Evolutionary conservation across 2,797 vertebrate species (phyloP), one percentile per base, ranked within the genome.

Genomic region (Notolabrus celidotus): DNA sequence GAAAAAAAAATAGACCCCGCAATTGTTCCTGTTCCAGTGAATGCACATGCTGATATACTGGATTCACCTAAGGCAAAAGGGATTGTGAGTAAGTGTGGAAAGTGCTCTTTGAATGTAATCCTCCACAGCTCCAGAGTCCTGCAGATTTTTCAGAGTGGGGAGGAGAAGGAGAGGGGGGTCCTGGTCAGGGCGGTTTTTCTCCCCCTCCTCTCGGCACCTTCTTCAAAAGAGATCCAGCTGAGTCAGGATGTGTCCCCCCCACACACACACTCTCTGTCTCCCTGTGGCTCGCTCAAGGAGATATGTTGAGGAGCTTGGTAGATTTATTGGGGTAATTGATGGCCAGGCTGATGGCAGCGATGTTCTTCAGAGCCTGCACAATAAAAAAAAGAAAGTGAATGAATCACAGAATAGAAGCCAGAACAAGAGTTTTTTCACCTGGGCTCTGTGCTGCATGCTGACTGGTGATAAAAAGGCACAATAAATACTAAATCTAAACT

Each of bases 311-410:
- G 71, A 96, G 93, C 89, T 91, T 93, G 62, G 98, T 99, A 22
- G 96, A 97, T 95, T 97, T 99, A 95, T 98, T 99, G 33, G 97
- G 95, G 80, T 99, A 98, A 94, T 96, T 96, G 94, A 99, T 98
- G 74, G 97, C 97, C 92, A 99, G 94, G 93, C 97, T 99, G 94
- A 99, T 97, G 89, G 97, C 97, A 74, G 97, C 96, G 67, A 99
- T 96, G 93, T 98, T 99, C 94, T 95, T 97, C 92, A 99, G 94
- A 80, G 96, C 97, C 98, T 99, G 85, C 23, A 86, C 20, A 45
- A 85, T 66, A 59, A 74, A 78, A 31, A 60, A 31, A 60, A 54
- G 58, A 15, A 41, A 29, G 43, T 71, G 67, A 67, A 59, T 55
- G 22, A 56, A 56, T 62, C 7, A 50, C 34, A 67, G 25, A 59